Conservation (phyloP, 2,113 vertebrate genomes). For the Thomomys bottae region DNA sequence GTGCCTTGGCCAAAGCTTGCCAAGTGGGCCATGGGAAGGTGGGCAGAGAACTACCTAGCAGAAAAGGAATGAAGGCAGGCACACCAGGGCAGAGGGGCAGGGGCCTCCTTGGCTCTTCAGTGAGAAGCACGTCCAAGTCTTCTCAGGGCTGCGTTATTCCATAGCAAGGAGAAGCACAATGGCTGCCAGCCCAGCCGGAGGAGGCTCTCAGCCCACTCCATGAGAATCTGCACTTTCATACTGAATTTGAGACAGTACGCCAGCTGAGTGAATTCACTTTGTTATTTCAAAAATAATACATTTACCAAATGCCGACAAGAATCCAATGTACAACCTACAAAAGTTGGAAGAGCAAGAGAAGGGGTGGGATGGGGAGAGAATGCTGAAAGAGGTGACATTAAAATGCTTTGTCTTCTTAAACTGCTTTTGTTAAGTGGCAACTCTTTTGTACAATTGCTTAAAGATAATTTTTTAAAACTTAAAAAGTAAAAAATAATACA, state of each 20-base stretch:
- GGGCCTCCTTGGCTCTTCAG: neutral
- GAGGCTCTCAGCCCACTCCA: rapidly evolving
- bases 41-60: rapidly evolving
- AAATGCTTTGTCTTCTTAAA: too few relatives aligned
- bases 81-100: neutral
- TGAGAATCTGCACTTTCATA: rapidly evolving
- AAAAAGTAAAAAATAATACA: too few relatives aligned
- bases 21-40: too few relatives aligned
- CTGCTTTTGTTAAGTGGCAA: too few relatives aligned
- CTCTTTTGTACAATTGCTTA: too few relatives aligned
- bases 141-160: rapidly evolving
- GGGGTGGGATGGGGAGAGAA: too few relatives aligned
- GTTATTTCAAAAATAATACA: neutral
- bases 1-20: neutral
- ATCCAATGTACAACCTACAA: too few relatives aligned
- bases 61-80: rapidly evolving
- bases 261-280: neutral
- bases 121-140: rapidly evolving
- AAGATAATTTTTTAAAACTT: too few relatives aligned
- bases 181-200: neutral
- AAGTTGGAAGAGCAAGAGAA: too few relatives aligned
- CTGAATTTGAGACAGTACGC: neutral
- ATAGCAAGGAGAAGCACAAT: rapidly evolving
- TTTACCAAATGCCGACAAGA: too few relatives aligned
- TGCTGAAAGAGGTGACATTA: too few relatives aligned